Conservation (phyloP, 2,113 vertebrate genomes). For the Andinoacara biseriatus region DNA sequence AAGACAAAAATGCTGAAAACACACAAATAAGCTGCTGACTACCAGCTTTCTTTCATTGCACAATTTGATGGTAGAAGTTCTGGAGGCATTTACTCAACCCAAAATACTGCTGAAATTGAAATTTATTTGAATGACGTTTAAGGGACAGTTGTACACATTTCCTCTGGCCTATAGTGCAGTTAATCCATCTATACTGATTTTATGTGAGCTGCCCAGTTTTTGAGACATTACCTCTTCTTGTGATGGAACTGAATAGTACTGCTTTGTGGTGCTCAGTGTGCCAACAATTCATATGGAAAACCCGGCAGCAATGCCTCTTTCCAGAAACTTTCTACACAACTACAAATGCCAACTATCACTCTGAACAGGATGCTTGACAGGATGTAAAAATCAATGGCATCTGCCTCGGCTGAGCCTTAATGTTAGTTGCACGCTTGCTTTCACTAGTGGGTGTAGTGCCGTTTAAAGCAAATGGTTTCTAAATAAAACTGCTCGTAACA, state of each 20-base stretch:
- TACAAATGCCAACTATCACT: neutral
- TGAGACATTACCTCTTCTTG: neutral
- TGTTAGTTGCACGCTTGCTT: neutral
- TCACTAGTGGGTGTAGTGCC: conserved; percentile 1
- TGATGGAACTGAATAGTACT: neutral
- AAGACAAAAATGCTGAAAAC: neutral
- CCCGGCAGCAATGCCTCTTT: neutral
- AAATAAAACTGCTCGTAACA: neutral
- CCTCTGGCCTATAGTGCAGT: neutral
- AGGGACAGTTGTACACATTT: no score
- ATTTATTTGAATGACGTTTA: neutral
- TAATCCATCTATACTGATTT: neutral
- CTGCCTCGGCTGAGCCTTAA: neutral
- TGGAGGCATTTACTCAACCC: neutral
- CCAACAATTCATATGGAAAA: neutral
- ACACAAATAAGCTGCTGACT: neutral
- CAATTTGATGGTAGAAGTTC: neutral
- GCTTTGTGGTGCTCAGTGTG: neutral
- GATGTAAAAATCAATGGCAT: conserved; percentile 4
- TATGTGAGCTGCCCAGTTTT: neutral
- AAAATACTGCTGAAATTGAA: neutral
- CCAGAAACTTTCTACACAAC: neutral
- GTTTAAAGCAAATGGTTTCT: neutral
- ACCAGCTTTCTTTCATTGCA: neutral
- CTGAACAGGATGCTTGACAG: neutral